phyloP scores from a whole-genome alignment of 2,113 vertebrate species.

The Naja naja region DNA sequence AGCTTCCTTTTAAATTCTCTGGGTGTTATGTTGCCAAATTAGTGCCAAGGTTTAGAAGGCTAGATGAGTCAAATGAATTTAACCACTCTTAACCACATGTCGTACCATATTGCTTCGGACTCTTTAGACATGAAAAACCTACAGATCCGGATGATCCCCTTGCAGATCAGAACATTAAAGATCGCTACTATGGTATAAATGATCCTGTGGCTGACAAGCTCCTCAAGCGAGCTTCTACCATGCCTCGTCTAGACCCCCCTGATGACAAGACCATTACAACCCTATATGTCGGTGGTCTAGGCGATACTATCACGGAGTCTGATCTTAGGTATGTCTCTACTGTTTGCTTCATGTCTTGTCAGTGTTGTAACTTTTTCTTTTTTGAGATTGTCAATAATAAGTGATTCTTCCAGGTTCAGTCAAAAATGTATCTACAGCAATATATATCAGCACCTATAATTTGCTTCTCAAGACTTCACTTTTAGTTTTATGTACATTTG shows the following conservation, averaged over 20 bases:
- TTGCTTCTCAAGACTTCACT: not conserved
- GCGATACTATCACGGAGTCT: constrained; percentile 91
- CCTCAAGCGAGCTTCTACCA: constrained; percentile 91
- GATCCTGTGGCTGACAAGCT: constrained; percentile 97
- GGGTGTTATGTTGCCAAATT: not conserved
- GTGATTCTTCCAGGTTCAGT: not conserved
- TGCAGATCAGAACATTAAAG: constrained; percentile 98
- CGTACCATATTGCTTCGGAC: constrained; percentile 23
- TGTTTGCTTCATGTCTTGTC: constrained; percentile 22
- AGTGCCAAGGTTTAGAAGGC: constrained; percentile 22
- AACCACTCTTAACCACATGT: not conserved
- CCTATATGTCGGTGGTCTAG: constrained; percentile 92
- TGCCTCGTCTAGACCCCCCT: constrained; percentile 93
- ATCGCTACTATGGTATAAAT: constrained; percentile 96
- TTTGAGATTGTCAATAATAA: not conserved
- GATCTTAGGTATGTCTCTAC: constrained; percentile 83
- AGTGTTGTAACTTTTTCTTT: not conserved
- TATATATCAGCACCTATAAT: not conserved
- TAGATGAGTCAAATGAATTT: not conserved
- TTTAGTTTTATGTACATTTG: not conserved
- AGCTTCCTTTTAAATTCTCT: constrained; percentile 33
- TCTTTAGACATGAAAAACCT: constrained; percentile 91
- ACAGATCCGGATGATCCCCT: constrained; percentile 97
- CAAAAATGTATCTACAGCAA: not conserved
- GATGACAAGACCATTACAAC: constrained; percentile 96